Evolutionary conservation across 64 coral and sea anemone genomes (phyloP), one percentile per base, ranked within the genome.

Genomic region (Stichodactyla helianthus): DNA sequence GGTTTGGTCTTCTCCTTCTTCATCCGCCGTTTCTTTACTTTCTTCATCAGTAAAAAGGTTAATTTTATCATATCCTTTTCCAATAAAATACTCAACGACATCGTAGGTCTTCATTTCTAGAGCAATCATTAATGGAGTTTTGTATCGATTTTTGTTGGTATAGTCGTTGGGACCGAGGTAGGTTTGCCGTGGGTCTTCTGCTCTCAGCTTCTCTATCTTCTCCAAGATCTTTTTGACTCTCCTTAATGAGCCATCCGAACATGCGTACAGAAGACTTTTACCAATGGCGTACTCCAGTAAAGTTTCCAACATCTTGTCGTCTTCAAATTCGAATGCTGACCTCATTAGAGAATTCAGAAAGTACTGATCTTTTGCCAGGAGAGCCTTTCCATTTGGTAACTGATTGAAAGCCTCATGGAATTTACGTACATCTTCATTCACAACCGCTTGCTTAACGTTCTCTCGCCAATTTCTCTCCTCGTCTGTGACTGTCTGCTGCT

Each of bases 81-180:
- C 7, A 26, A 71, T 20, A 71, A 71, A 71, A 71, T 71, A 71
- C 3, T 71, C 65, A 5, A 26, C 65, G 6, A 71, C 22, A 26
- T 71, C 65, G 65, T 71, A 71, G 65, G n/a, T 25, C 20, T 71
- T 71, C 65, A 71, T 71, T 71, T 71, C 65, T 71, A 71, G 9
- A 71, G 65, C 65, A n/a, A 71, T 71, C 65, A 71, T 71, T n/a
- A 71, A 20, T 23, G 65, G 65, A 71, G 65, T 71, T 71, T 71
- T 71, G 20, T 71, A 71, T 26, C 65, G 20, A n/a, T 26, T 25
- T 71, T 23, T 23, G 10, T 71, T 71, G 22, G 65, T 26, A 28
- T n/a, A 71, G 65, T 71, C 65, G 22, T 71, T 71, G 8, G 65
- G 65, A 6, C 65, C 65, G 10, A 71, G 65, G 20, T 22, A 71